Base-by-base conservation (phyloP, 2,113 vertebrate species). In the Colaptes auratus region DNA sequence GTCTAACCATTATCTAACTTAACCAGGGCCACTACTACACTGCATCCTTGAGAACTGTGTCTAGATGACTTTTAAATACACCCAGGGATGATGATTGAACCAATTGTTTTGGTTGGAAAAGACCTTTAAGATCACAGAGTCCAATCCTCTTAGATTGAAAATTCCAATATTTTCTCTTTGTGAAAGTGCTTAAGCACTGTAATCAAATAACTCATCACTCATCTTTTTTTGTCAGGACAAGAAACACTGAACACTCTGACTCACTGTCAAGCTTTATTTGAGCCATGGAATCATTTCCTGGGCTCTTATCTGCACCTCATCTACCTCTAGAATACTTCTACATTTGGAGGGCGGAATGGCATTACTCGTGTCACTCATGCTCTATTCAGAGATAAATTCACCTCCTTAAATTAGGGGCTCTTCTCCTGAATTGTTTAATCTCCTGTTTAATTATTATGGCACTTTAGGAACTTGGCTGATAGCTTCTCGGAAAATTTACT, bases 361-460 rank as follows among this genome's bases (percentile, higher is more conserved):
- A 74, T 33, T 58, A 10, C 44, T 50, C 39, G 39, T 71, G 92
- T 77, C 82, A 79, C 72, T 77, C 65, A 14, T 1, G 8, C 56
- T 78, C 44, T 36, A 71, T n/a, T 35, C 63, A 69, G 63, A 63
- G 55, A 50, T 59, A 76, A 89, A 90, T 46, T 19, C 86, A 36
- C 16, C 39, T 87, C 78, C 71, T 92, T 50, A 39, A 86, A 53
- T 89, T 42, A 71, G 35, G 42, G 59, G 27, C 80, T 4, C 2
- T 24, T 74, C 88, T 66, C 63, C 52, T 17, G 15, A 81, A 73
- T 81, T 64, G 66, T 75, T 95, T 86, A 69, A 88, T 90, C 67
- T 86, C 70, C 66, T 67, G 74, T 70, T 93, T 94, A 95, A 95
- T 96, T 93, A 87, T 65, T 15, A 66, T 9, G 42, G 84, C 56